Base-by-base conservation (phyloP, 92 coral and sea anemone species). In the Porites cylindrica region DNA sequence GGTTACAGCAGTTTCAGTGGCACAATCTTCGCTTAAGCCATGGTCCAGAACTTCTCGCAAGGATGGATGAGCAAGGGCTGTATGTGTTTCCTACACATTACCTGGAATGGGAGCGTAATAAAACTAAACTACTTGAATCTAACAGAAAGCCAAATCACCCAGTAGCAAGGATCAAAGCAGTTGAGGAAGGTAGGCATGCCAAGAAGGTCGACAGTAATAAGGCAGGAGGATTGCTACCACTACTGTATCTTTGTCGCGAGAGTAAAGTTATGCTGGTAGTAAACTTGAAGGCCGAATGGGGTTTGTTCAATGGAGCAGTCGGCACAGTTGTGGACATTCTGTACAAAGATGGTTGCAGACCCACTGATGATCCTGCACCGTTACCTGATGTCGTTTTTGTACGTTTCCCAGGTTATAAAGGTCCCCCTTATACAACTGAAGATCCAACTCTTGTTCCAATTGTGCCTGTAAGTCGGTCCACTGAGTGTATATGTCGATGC, bases 301-400 rank as follows among this genome's bases (percentile, higher is more conserved):
- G 87, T 21, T 64, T 88, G 72, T 88, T 10, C 83, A 82, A 81
- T 82, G 91, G 91, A 24, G 91, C 88, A 56, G 91, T 88, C 8
- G 91, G 91, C 26, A 66, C 78, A 82, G 88, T 82, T 0, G 91
- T 88, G 43, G 74, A 82, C 43, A 64, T 88, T 77, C 63, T 77
- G 38, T 88, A 88, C 75, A 56, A 13, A 21, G 69, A 6, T 82
- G 91, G 87, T 20, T 10, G 29, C 29, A 26, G 29, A 26, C 29
- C 29, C 29, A 26, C 29, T 26, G 29, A 26, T 26, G 29, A 26
- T 51, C 90, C 90, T 10, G 59, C 80, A 23, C 85, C 90, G 1
- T 66, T 72, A 18, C 87, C 91, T 13, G 88, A 75, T 66, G 51
- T 82, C 2, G 84, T 88, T 12, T 64, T 82, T 71, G 88, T 88